A percentile compares a stretch with the other conserved stretches of the same genome.
Evolutionary conservation across 2,113 vertebrate species (phyloP).

Genomic region (Siniperca chuatsi): DNA sequence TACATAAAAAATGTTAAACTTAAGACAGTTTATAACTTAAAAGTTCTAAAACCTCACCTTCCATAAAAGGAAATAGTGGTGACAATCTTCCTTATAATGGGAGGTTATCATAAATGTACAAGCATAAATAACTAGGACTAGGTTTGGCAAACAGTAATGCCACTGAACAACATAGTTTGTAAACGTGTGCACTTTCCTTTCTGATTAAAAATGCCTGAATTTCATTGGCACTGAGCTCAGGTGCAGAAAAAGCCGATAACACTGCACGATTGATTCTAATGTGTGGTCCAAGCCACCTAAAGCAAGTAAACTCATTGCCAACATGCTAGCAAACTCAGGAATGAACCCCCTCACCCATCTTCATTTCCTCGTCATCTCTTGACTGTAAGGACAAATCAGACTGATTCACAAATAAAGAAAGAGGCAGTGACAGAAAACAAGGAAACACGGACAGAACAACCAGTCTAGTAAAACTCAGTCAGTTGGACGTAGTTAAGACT

Average conservation of each 20-base stretch:
- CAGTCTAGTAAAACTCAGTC: slow-evolving; percentile 53
- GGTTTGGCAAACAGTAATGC: slow-evolving; percentile 2
- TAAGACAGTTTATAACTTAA: background rate
- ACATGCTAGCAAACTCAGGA: slow-evolving; percentile 49
- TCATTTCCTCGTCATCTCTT: background rate
- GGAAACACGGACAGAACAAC: slow-evolving; percentile 14
- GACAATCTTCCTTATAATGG: background rate
- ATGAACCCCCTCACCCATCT: slow-evolving; percentile 62
- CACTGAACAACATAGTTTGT: background rate
- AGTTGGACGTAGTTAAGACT: slow-evolving; percentile 42
- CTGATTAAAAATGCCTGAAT: slow-evolving; percentile 32
- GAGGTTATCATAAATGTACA: slow-evolving; percentile 14
- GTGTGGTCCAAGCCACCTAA: background rate
- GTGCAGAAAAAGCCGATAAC: slow-evolving; percentile 8
- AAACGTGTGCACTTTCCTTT: slow-evolving; percentile 21
- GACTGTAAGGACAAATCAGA: slow-evolving; percentile 12
- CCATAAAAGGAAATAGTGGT: background rate
- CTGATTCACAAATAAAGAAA: background rate
- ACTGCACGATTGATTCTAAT: background rate
- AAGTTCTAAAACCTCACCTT: background rate
- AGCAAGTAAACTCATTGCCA: slow-evolving; percentile 17
- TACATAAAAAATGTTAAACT: slow-evolving; percentile 3
- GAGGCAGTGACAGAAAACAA: slow-evolving; percentile 28
- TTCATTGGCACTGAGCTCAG: slow-evolving; percentile 33
- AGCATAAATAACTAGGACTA: slow-evolving; percentile 22